phyloP scores from a whole-genome alignment of 2,888 invertebrate species.

The Drosophila longiperda region DNA sequence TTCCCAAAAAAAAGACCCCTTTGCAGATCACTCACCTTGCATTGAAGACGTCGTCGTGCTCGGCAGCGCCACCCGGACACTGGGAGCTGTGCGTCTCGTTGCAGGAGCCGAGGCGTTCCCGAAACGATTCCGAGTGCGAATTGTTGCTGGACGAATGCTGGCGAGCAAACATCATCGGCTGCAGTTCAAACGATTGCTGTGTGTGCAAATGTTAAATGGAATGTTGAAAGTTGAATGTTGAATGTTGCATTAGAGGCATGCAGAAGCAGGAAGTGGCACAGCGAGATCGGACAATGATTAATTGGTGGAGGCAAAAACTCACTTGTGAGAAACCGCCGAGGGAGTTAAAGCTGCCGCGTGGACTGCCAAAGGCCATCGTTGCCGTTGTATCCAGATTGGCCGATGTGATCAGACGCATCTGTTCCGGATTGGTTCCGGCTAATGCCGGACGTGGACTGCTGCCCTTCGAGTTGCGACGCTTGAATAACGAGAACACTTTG shows the following conservation, averaged over 20 bases:
- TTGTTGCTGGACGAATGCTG: conserved; percentile 77
- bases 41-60: conserved; percentile 84
- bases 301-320: conserved; percentile 62
- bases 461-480: conserved; percentile 84
- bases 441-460: conserved; percentile 78
- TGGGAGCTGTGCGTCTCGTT: conserved; percentile 82
- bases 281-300: conserved; percentile 67
- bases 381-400: conserved; percentile 84
- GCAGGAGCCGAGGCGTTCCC: conserved; percentile 84
- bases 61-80: conserved; percentile 63
- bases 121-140: conserved; percentile 82
- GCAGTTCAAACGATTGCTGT: conserved; percentile 81
- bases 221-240: conserved; percentile 18
- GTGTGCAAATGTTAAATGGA: conserved; percentile 21
- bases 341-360: conserved; percentile 83
- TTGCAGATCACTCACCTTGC: conserved; percentile 79
- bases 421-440: conserved; percentile 72
- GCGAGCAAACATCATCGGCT: conserved; percentile 78
- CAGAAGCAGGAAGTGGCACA: conserved; percentile 71
- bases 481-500: conserved; percentile 84
- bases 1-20: background rate
- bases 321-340: conserved; percentile 83
- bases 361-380: conserved; percentile 83
- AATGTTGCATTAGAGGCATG: conserved; percentile 20
- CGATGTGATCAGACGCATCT: conserved; percentile 83